These are phyloP conservation scores for Microtus ochrogaster DNA, from an alignment of 2,113 vertebrate genomes.

Conservation along the genomic window DNA sequence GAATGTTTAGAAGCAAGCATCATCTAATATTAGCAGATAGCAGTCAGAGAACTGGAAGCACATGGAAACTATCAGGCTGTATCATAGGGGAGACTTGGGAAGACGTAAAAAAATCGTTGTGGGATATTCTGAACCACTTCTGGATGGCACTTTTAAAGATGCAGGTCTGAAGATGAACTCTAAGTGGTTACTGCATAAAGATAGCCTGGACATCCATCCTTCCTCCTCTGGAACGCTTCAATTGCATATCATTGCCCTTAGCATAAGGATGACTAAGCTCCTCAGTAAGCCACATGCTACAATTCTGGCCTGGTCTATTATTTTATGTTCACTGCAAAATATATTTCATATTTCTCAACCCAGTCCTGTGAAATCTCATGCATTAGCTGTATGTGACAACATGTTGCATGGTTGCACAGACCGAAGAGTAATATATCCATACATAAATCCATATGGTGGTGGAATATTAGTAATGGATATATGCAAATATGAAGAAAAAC, in stretches of 20 bases:
- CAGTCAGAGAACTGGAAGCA: background rate
- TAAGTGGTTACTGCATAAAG: background rate
- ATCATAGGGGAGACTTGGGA: background rate
- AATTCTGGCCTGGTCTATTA: background rate
- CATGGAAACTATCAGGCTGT: background rate
- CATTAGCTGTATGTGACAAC: background rate
- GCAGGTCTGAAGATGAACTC: background rate
- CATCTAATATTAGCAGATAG: background rate
- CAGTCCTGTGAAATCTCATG: background rate
- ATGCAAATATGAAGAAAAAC: background rate
- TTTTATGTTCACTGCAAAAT: constrained; percentile 1
- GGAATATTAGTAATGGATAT: background rate
- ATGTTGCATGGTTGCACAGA: background rate
- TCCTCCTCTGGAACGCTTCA: background rate
- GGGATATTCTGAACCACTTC: background rate
- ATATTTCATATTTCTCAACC: background rate
- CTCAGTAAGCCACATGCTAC: background rate
- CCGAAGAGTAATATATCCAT: background rate
- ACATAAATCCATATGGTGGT: too few relatives aligned
- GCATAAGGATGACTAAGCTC: background rate
- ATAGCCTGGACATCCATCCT: background rate
- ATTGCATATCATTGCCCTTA: background rate
- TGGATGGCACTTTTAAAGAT: background rate
- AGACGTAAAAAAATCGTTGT: background rate
- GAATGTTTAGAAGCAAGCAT: background rate